Conservation (phyloP, 2,888 invertebrate genomes). For the Troglohyphantes excavatus region DNA sequence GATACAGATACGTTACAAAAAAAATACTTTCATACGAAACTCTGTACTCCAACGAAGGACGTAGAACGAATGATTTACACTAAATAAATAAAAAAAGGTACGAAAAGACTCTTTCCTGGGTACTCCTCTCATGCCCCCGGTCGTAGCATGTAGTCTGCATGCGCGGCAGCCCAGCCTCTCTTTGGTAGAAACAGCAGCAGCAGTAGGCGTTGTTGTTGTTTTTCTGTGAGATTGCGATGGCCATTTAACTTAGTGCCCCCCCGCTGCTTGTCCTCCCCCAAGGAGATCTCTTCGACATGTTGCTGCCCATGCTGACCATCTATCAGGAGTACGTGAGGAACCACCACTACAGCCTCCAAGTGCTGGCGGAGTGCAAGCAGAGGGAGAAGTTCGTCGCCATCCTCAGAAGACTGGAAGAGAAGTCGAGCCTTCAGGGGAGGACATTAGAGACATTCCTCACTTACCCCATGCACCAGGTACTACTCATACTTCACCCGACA, state of each 20-base stretch:
- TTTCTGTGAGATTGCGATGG: slow-evolving; percentile 31
- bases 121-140: too few relatives aligned
- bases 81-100: too few relatives aligned
- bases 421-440: slow-evolving; percentile 91
- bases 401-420: slow-evolving; percentile 91
- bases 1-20: too few relatives aligned
- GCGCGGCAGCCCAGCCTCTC: background rate
- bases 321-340: slow-evolving; percentile 97
- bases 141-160: background rate
- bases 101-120: too few relatives aligned
- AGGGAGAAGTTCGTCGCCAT: slow-evolving; percentile 89
- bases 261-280: slow-evolving; percentile 81
- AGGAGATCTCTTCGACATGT: slow-evolving; percentile 97
- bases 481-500: too few relatives aligned
- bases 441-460: slow-evolving; percentile 94
- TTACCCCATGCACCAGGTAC: slow-evolving; percentile 96
- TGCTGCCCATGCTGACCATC: slow-evolving; percentile 95
- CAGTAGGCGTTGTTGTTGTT: slow-evolving; percentile 37
- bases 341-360: slow-evolving; percentile 95
- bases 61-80: too few relatives aligned
- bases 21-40: too few relatives aligned
- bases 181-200: background rate
- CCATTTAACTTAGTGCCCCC: slow-evolving; percentile 75
- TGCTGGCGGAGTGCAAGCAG: slow-evolving; percentile 94
- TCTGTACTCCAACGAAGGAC: too few relatives aligned